phyloP scores from a whole-genome alignment of 2,888 invertebrate genomes.

The Drosophila seclusa region DNA sequence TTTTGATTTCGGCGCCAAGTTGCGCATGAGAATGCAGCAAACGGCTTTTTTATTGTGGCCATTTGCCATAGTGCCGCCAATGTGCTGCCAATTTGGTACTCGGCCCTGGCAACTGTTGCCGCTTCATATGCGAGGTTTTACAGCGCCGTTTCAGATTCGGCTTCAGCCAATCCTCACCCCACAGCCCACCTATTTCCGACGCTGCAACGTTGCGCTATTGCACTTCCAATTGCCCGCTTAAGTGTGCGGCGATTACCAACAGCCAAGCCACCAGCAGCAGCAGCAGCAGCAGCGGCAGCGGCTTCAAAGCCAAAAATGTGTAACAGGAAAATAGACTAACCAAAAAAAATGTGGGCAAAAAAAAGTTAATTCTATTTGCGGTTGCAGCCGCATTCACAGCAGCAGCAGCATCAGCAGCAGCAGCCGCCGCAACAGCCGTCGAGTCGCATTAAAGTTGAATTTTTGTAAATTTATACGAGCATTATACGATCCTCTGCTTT shows the following conservation, averaged over 20 bases:
- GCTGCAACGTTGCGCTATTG: constrained; percentile 62
- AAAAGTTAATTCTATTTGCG: constrained; percentile 79
- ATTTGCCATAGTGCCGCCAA: constrained; percentile 75
- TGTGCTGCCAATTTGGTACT: constrained; percentile 70
- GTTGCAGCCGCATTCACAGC: constrained; percentile 55
- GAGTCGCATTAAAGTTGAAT: constrained; percentile 72
- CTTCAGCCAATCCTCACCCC: constrained; percentile 10
- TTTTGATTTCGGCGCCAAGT: constrained; percentile 66
- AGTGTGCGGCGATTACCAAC: constrained; percentile 77
- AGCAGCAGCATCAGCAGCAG: constrained; percentile 25
- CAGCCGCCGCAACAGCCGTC: constrained; percentile 47
- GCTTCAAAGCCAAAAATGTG: constrained; percentile 57
- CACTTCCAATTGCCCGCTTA: constrained; percentile 79
- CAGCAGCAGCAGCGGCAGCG: constrained; percentile 8
- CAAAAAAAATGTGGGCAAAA: constrained; percentile 10
- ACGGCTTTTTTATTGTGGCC: constrained; percentile 81
- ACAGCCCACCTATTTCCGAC: constrained; percentile 16
- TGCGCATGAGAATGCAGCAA: constrained; percentile 82
- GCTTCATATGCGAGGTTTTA: constrained; percentile 62
- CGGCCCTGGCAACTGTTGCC: constrained; percentile 61
- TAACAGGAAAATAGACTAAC: constrained; percentile 13
- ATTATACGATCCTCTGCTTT: constrained; percentile 73
- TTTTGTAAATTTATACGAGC: constrained; percentile 79
- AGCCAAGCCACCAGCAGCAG: constrained; percentile 52
- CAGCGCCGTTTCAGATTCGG: constrained; percentile 39